A percentile compares a stretch with the other conserved stretches of the same genome.
Evolutionary conservation across 2,113 vertebrate species (phyloP).

Genomic region (Cyprinodon brontotheroides): DNA sequence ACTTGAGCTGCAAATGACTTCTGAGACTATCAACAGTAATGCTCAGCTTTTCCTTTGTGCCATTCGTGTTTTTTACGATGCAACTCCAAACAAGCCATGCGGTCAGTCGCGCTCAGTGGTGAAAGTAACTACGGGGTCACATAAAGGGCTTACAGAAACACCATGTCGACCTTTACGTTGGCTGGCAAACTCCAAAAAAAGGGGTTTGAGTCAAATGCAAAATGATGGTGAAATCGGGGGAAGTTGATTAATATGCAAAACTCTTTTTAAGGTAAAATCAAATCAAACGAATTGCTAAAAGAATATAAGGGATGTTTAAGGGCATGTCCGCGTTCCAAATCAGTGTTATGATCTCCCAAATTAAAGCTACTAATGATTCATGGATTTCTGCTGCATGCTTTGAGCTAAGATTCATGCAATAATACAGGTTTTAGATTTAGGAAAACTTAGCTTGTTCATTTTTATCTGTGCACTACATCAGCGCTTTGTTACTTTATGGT

Average conservation of each 20-base stretch:
- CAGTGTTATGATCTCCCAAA: neutral
- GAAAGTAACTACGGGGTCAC: conserved; percentile 42
- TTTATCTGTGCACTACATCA: conserved; percentile 40
- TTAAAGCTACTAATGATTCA: neutral
- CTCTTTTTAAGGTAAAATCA: neutral
- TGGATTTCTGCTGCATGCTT: conserved; percentile 20
- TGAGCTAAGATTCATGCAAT: neutral
- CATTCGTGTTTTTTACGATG: conserved; percentile 31
- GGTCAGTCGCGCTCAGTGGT: conserved; percentile 45
- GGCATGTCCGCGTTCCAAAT: conserved; percentile 21
- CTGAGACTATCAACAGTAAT: conserved; percentile 14
- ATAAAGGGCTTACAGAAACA: conserved; percentile 15
- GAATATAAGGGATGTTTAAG: conserved; percentile 6
- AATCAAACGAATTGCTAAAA: neutral
- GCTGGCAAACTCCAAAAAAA: neutral
- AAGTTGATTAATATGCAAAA: conserved; percentile 1
- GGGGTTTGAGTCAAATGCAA: neutral
- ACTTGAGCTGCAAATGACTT: conserved; percentile 8
- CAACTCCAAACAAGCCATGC: conserved; percentile 65
- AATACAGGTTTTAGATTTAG: conserved; percentile 4
- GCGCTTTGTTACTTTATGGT: conserved; percentile 1
- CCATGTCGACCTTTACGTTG: neutral
- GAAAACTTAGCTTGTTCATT: neutral
- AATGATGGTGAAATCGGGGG: neutral
- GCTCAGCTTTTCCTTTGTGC: conserved; percentile 33